Percentiles rank a stretch among this genome's conserved stretches.
Conservation (phyloP, 2,113 vertebrate species). For the Phylloscopus whistleri region DNA sequence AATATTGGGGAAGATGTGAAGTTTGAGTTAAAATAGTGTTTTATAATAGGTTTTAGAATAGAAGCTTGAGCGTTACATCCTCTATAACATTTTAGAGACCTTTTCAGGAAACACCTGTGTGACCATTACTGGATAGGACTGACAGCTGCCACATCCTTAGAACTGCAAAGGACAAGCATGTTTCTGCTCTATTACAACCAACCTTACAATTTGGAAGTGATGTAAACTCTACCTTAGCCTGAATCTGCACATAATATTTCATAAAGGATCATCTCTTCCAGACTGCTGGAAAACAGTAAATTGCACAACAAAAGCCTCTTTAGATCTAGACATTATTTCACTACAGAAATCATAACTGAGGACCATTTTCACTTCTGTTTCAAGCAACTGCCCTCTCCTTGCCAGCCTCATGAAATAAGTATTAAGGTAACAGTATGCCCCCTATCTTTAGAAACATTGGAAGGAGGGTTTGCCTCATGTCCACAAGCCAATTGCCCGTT, state of each 20-base stretch:
- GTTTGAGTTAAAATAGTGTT: background rate
- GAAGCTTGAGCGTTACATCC: background rate
- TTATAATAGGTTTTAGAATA: background rate
- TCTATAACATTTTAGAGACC: background rate
- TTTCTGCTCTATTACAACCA: background rate
- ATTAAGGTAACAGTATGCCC: background rate
- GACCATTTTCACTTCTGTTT: background rate
- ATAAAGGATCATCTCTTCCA: background rate
- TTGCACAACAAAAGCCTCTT: background rate
- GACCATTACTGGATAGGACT: background rate
- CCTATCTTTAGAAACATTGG: background rate
- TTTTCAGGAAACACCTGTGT: background rate
- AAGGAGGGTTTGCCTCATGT: constrained; percentile 5
- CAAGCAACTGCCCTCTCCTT: background rate
- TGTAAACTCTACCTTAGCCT: background rate
- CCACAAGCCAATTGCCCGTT: constrained; percentile 37
- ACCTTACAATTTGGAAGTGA: background rate
- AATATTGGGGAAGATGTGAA: background rate
- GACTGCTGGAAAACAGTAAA: background rate
- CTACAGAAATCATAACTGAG: background rate
- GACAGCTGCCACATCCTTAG: background rate
- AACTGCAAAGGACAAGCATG: background rate
- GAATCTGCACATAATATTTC: background rate
- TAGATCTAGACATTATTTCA: background rate
- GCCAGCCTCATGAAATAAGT: background rate